These are phyloP conservation scores for Griposia aprilina DNA, from an alignment of 2,888 invertebrate genomes.

Conservation along the genomic window DNA sequence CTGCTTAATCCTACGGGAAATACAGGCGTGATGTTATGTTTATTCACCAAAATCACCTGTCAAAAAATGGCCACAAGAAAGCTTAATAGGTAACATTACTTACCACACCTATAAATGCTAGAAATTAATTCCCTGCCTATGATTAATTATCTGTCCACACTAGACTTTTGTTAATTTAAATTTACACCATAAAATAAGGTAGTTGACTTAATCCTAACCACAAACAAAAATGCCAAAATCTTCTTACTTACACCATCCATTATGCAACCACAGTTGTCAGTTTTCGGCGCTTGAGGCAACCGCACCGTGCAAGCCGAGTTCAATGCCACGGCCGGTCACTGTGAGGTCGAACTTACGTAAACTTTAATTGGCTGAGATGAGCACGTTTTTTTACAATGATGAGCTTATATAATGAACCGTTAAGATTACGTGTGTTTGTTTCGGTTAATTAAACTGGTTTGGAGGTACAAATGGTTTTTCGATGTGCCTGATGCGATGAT, in stretches of 20 bases:
- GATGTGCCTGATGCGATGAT: background rate
- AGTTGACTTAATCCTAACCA: background rate
- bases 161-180: too few relatives aligned
- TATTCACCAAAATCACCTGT: too few relatives aligned
- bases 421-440: slow-evolving; percentile 43
- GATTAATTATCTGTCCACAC: too few relatives aligned
- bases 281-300: slow-evolving; percentile 68
- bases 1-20: too few relatives aligned
- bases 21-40: too few relatives aligned
- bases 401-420: slow-evolving; percentile 52
- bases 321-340: slow-evolving; percentile 80
- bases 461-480: background rate
- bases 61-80: too few relatives aligned
- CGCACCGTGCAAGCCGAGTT: slow-evolving; percentile 71
- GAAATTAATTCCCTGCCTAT: too few relatives aligned
- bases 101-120: too few relatives aligned
- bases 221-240: background rate
- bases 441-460: slow-evolving; percentile 44
- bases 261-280: slow-evolving; percentile 68
- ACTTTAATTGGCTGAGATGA: slow-evolving; percentile 61
- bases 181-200: too few relatives aligned
- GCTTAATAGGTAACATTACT: too few relatives aligned
- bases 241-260: slow-evolving; percentile 38
- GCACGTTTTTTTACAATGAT: slow-evolving; percentile 60
- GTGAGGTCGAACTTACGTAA: slow-evolving; percentile 70